Evolutionary conservation across 2,888 invertebrate genomes (phyloP).

Genomic region (Crematogaster levior): DNA sequence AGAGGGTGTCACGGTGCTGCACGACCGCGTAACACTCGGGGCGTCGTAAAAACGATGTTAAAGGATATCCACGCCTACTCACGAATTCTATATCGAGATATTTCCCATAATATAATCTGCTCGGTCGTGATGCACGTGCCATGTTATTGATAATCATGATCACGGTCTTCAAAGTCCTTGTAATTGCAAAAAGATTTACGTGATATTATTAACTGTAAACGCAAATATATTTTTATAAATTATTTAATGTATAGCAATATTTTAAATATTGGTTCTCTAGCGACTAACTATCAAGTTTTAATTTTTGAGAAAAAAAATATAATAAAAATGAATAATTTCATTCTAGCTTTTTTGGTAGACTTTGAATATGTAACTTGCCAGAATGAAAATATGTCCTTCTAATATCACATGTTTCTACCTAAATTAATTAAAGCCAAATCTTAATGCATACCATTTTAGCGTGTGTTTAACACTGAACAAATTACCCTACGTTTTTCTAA

Average conservation of each 20-base stretch:
- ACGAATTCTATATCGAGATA: constrained; percentile 54
- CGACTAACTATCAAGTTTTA: not conserved
- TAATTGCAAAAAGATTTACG: not conserved
- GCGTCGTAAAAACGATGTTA: constrained; percentile 71
- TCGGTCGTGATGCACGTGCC: not conserved
- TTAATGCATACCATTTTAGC: not conserved
- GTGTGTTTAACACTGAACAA: not conserved
- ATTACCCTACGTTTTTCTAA: not conserved
- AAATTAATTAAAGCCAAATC: not conserved
- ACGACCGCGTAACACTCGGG: constrained; percentile 71
- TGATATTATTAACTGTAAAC: constrained; percentile 4
- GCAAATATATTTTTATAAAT: not conserved
- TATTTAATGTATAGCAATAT: not conserved
- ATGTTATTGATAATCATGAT: not conserved
- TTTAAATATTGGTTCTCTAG: not conserved
- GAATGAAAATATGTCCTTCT: not conserved
- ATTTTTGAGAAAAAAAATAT: too few relatives aligned
- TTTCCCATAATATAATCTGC: constrained; percentile 29
- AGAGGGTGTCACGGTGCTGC: constrained; percentile 71
- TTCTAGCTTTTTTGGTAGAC: not conserved
- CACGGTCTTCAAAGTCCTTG: not conserved
- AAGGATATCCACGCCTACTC: constrained; percentile 65
- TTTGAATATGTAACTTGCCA: not conserved
- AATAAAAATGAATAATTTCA: not conserved
- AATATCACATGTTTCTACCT: not conserved